Base-by-base conservation (phyloP, 2,888 invertebrate genomes). In the Mythimna vitellina region DNA sequence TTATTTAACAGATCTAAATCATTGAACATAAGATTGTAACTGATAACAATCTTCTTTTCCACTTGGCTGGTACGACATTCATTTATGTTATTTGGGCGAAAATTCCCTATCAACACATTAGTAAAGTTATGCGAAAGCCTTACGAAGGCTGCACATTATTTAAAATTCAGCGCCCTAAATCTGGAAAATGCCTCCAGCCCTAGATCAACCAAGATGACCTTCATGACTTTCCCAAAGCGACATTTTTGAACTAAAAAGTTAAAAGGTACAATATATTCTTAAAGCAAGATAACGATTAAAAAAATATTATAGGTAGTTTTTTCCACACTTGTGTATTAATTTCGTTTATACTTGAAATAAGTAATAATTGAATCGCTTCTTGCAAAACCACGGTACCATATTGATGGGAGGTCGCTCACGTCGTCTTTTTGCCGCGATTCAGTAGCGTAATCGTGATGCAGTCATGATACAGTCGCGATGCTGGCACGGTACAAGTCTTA, bases 301-400 rank as follows among this genome's bases (percentile, higher is more conserved):
- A 38, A 42, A 10, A 42, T 12, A 14, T 17, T 46, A 17, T 46
- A 17, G 5, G 5, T 5, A 46, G 49, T 49, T 7, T 49, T 20
- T 49, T 20, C 49, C 49, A 20, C 20, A 49, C 49, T 20, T 20
- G 9, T 35, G 0, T 9, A 35, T 29, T 14, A 38, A 29, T 10
- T 29, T 0, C 10, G 3, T 38, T 20, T 17, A 49, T 49, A 70
- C 0, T 29, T 29, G 29, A 1, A 32, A 51, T 8, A 25, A 77
- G 12, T 8, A 53, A 20, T 1, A 35, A n/a, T 38, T 32, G 20
- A n/a, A 62, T 42, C 67, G 61, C 75, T 61, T 2, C 32, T 78
- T 78, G 75, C 53, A 53, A 68, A 62, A 20, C 51, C 49, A 80
- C 65, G 64, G 77, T 61, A 68, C 74, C 75, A 74, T 80, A 67